phyloP scores from a whole-genome alignment of 2,113 vertebrate genomes.

The Anarhynchus alexandrinus region DNA sequence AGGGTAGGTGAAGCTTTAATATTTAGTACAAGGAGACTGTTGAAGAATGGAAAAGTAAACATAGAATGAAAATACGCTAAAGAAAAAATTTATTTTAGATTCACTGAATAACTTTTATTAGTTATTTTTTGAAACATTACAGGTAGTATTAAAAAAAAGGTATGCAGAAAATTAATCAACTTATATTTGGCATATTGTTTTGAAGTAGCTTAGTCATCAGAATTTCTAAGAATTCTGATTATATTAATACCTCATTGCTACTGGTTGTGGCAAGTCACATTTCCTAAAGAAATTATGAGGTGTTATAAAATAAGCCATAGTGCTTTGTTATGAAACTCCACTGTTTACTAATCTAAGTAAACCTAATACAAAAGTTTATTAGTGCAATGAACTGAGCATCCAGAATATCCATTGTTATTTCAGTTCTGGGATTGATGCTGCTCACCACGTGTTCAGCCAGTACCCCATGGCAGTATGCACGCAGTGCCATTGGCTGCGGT shows the following conservation, averaged over 20 bases:
- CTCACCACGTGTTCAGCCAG: not conserved
- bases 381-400: not conserved
- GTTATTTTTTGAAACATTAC: not conserved
- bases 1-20: not conserved
- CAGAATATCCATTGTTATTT: not conserved
- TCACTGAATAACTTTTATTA: not conserved
- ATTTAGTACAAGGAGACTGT: not conserved
- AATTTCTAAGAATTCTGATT: not conserved
- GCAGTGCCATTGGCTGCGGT: not conserved
- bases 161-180: not conserved
- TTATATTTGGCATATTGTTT: not conserved
- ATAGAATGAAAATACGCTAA: not conserved
- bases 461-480: not conserved
- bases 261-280: not conserved
- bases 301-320: not conserved
- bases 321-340: not conserved
- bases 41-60: not conserved
- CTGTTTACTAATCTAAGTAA: not conserved
- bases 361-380: not conserved
- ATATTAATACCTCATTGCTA: not conserved
- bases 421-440: slow-evolving; percentile 22
- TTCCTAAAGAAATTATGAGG: not conserved
- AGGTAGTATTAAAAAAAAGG: not conserved
- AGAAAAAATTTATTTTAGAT: not conserved
- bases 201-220: not conserved